Evolutionary conservation across 2,797 vertebrate species (phyloP).

Genomic region (Odontamblyopus lacepedii): DNA sequence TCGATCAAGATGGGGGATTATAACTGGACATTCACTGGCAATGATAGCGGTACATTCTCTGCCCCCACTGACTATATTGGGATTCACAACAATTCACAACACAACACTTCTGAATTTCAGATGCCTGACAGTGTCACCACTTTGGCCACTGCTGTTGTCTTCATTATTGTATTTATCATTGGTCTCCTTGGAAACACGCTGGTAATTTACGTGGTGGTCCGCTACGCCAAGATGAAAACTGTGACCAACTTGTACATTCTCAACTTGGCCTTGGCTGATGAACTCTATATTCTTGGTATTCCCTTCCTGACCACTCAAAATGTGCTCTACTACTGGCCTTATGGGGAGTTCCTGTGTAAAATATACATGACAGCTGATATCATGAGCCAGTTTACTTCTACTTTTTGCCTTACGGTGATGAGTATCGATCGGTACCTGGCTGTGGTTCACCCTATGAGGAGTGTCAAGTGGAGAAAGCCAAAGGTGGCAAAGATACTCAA

Average conservation of each 20-base stretch:
- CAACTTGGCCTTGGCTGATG: slow-evolving; percentile 90
- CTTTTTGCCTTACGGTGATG: slow-evolving; percentile 94
- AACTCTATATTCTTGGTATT: slow-evolving; percentile 91
- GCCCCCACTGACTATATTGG: not conserved
- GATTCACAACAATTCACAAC: not conserved
- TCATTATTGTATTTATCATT: slow-evolving; percentile 83
- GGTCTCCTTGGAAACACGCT: slow-evolving; percentile 89
- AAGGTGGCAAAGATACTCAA: slow-evolving; percentile 86
- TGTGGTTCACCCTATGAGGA: slow-evolving; percentile 90
- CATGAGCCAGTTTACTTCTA: slow-evolving; percentile 94
- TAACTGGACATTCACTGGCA: slow-evolving; percentile 20
- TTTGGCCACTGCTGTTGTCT: slow-evolving; percentile 82
- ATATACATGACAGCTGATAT: slow-evolving; percentile 88
- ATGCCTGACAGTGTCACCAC: slow-evolving; percentile 41
- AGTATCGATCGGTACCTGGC: slow-evolving; percentile 94
- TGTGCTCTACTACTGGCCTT: slow-evolving; percentile 90
- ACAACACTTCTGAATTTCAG: no score
- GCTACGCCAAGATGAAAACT: slow-evolving; percentile 92
- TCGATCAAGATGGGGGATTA: slow-evolving; percentile 52
- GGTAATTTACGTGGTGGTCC: slow-evolving; percentile 90
- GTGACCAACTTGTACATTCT: slow-evolving; percentile 97
- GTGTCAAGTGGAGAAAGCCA: slow-evolving; percentile 86
- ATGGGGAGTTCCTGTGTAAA: slow-evolving; percentile 87
- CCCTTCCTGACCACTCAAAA: slow-evolving; percentile 92
- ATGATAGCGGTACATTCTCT: slow-evolving; percentile 21